Evolutionary conservation across 2,113 vertebrate species (phyloP).

Genomic region (Callorhinus ursinus): DNA sequence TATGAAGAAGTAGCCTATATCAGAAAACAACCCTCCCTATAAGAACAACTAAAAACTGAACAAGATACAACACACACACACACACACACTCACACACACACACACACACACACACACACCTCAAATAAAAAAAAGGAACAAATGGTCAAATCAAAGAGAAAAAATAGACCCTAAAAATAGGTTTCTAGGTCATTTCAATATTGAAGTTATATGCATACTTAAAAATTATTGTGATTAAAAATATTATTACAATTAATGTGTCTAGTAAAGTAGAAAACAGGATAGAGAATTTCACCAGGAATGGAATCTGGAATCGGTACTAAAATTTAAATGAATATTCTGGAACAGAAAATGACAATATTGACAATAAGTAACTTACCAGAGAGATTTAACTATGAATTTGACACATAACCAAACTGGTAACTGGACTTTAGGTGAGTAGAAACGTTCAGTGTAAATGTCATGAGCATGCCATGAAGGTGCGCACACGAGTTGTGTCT

Average conservation of each 20-base stretch:
- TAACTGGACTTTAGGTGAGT: not conserved
- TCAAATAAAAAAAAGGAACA: not conserved
- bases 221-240: not conserved
- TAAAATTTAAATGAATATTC: not conserved
- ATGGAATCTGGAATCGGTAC: not conserved
- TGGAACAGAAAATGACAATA: not conserved
- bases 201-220: not conserved
- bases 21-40: not conserved
- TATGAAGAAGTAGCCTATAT: not conserved
- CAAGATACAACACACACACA: not conserved
- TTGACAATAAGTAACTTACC: not conserved
- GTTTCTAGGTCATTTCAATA: not conserved
- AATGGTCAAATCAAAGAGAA: not conserved
- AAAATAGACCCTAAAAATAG: not conserved
- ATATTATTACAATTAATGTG: not conserved
- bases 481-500: no score
- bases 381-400: not conserved
- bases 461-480: no score
- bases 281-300: not conserved
- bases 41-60: not conserved
- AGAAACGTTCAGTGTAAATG: not conserved
- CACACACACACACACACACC: not conserved
- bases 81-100: no score
- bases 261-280: not conserved
- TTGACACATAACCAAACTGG: not conserved